phyloP scores from a whole-genome alignment of 92 coral and sea anemone genomes.

The Chrysogorgia sp. region DNA sequence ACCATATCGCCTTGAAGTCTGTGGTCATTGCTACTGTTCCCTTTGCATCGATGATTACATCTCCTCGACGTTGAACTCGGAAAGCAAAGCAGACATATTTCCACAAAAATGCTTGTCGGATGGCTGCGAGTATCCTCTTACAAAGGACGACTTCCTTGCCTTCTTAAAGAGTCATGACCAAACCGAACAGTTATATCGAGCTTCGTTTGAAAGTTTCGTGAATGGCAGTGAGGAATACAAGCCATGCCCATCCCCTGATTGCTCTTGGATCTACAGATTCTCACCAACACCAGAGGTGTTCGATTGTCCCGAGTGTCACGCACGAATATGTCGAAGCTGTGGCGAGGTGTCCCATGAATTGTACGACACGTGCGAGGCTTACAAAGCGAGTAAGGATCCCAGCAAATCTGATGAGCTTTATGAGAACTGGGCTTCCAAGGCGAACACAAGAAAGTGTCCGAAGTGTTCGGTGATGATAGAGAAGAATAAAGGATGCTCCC shows the following conservation, averaged over 20 bases:
- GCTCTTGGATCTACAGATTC: constrained; percentile 81
- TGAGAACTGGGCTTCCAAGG: constrained; percentile 9
- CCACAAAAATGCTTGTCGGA: constrained; percentile 75
- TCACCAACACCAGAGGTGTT: constrained; percentile 65
- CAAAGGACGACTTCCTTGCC: constrained; percentile 63
- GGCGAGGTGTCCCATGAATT: constrained; percentile 74
- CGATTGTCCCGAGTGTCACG: constrained; percentile 69
- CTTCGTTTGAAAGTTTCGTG: constrained; percentile 32
- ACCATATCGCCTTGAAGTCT: constrained; percentile 70
- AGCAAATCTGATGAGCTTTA: constrained; percentile 4
- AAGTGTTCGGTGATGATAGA: constrained; percentile 69
- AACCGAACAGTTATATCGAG: constrained; percentile 40
- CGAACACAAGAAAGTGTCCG: constrained; percentile 75
- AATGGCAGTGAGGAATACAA: constrained; percentile 18
- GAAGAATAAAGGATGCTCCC: constrained; percentile 76
- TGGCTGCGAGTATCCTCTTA: constrained; percentile 58
- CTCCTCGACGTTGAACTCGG: constrained; percentile 1
- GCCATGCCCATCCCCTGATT: constrained; percentile 85
- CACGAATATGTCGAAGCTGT: constrained; percentile 74
- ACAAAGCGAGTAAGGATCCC: constrained; percentile 44
- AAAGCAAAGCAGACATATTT: constrained; percentile 60
- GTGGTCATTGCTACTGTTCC: constrained; percentile 86
- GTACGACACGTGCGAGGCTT: constrained; percentile 74
- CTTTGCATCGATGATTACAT: constrained; percentile 64
- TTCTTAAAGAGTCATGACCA: constrained; percentile 47